These are phyloP conservation scores for Terebella lapidaria DNA, from an alignment of 2,888 invertebrate species.

Conservation along the genomic window DNA sequence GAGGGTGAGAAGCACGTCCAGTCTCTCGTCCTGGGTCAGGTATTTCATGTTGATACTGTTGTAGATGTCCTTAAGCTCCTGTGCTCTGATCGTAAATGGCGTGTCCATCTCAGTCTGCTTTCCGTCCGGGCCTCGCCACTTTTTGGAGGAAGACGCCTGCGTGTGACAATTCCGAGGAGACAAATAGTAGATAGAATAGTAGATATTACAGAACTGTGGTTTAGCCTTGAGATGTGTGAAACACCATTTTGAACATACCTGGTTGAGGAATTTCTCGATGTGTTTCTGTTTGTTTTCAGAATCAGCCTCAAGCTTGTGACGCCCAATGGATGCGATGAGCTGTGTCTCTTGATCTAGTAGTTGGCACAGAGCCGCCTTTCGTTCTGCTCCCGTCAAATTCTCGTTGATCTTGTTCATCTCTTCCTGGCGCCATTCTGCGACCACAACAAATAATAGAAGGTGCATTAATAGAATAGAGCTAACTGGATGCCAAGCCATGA, in stretches of 20 bases:
- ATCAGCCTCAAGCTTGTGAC: constrained; percentile 49
- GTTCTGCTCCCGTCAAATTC: constrained; percentile 48
- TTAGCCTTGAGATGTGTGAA: too few species aligned
- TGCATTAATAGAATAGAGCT: too few species aligned
- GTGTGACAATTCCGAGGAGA: too few species aligned
- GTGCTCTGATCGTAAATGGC: constrained; percentile 72
- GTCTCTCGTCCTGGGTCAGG: constrained; percentile 62
- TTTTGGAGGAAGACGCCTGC: constrained; percentile 58
- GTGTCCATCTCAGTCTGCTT: constrained; percentile 72
- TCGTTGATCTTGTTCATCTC: constrained; percentile 48
- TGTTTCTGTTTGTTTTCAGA: constrained; percentile 41
- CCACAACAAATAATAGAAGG: not conserved
- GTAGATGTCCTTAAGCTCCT: constrained; percentile 70
- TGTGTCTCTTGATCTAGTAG: constrained; percentile 53
- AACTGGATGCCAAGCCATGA: not conserved
- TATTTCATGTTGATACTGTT: constrained; percentile 62
- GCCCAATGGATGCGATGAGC: constrained; percentile 52
- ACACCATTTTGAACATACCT: too few species aligned
- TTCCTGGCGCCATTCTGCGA: constrained; percentile 51
- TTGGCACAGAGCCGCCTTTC: constrained; percentile 54
- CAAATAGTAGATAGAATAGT: too few species aligned
- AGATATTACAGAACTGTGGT: too few species aligned
- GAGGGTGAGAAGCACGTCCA: constrained; percentile 67
- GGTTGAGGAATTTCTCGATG: constrained; percentile 47
- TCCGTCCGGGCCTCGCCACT: constrained; percentile 73